These are phyloP conservation scores for Calliphora vomitoria DNA, from an alignment of 2,888 invertebrate genomes.

Conservation along the genomic window DNA sequence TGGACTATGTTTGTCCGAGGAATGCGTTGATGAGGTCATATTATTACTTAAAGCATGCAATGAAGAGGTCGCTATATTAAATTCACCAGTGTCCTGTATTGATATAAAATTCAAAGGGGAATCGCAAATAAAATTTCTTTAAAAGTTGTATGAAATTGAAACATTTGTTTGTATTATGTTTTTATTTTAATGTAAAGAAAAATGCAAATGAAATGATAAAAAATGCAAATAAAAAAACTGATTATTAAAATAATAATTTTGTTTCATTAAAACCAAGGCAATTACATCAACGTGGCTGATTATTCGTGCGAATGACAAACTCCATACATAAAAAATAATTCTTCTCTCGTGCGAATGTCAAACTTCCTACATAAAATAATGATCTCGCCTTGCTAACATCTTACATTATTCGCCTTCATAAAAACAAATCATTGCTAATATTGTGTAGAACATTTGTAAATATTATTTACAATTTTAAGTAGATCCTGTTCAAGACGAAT, in stretches of 20 bases:
- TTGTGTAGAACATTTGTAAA: too few species aligned
- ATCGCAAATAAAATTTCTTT: conserved; percentile 53
- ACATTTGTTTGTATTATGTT: neutral
- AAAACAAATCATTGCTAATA: too few species aligned
- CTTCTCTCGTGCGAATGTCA: too few species aligned
- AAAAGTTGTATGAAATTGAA: neutral
- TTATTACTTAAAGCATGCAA: conserved; percentile 86
- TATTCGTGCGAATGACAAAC: too few species aligned
- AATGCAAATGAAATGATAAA: neutral
- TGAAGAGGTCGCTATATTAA: conserved; percentile 88
- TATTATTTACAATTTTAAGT: too few species aligned
- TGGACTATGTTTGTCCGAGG: conserved; percentile 86
- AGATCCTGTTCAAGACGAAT: too few species aligned
- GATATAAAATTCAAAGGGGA: conserved; percentile 59
- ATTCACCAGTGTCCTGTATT: conserved; percentile 86
- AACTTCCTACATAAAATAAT: too few species aligned
- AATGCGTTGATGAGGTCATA: conserved; percentile 78
- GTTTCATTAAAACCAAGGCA: neutral
- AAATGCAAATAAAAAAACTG: neutral
- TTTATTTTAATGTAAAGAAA: neutral
- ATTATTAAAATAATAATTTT: neutral
- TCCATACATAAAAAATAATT: too few species aligned
- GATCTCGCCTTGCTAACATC: too few species aligned
- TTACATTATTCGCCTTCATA: too few species aligned
- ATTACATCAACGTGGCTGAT: too few species aligned